These are phyloP conservation scores for Pelodiscus sinensis DNA, from an alignment of 2,113 vertebrate genomes.

Conservation along the genomic window DNA sequence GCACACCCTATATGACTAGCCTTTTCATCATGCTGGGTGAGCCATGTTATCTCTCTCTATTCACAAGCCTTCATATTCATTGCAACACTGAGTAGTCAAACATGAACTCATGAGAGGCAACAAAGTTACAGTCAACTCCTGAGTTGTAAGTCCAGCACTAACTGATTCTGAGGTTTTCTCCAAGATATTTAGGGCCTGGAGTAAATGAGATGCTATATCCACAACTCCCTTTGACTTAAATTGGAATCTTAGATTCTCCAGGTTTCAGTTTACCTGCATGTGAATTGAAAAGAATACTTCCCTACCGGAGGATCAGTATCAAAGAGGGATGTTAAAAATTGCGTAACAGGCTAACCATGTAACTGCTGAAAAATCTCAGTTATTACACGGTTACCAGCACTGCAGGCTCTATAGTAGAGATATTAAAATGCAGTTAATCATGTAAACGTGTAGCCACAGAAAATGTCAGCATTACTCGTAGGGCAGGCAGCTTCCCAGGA, in stretches of 20 bases:
- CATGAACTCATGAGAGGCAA: rapidly evolving
- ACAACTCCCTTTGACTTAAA: neutral
- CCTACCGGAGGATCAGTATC: rapidly evolving
- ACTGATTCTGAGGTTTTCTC: neutral
- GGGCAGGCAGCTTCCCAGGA: too few species aligned
- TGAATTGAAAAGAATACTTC: neutral
- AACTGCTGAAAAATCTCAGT: too few species aligned
- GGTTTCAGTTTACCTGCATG: neutral
- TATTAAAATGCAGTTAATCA: too few species aligned
- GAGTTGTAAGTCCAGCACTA: neutral
- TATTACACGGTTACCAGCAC: too few species aligned
- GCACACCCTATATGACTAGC: rapidly evolving
- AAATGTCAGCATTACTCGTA: too few species aligned
- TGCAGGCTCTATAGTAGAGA: too few species aligned
- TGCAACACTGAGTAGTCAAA: neutral
- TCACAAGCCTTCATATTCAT: rapidly evolving
- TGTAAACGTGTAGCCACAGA: too few species aligned
- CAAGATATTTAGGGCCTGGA: neutral
- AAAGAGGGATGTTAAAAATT: too few species aligned
- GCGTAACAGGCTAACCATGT: too few species aligned
- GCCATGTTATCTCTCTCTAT: rapidly evolving
- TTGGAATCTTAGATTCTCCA: neutral
- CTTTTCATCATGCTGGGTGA: rapidly evolving
- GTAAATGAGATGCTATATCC: neutral
- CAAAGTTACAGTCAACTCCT: neutral